These are phyloP conservation scores for Phataginus tetradactyla DNA, from an alignment of 2,797 vertebrate species.

Conservation along the genomic window DNA sequence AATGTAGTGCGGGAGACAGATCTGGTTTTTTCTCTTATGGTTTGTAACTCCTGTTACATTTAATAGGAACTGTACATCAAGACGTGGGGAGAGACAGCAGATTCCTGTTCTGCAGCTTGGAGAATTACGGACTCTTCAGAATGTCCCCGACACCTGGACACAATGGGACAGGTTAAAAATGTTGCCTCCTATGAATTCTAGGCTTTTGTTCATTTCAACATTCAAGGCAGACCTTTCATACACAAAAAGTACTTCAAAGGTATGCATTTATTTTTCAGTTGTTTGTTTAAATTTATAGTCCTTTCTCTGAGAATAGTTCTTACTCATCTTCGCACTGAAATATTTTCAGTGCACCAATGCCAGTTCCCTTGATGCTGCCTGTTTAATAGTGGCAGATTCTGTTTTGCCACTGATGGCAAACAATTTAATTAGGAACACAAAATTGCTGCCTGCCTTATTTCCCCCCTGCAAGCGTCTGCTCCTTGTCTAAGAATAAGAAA, in stretches of 20 bases:
- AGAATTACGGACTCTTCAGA: background rate
- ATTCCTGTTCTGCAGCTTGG: constrained; percentile 1
- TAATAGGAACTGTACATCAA: constrained; percentile 46
- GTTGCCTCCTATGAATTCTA: constrained; percentile 36
- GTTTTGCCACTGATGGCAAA: constrained; percentile 66
- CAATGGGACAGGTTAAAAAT: constrained; percentile 12
- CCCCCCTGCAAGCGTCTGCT: constrained; percentile 46
- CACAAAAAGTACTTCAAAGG: constrained; percentile 9
- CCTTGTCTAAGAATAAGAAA: constrained; percentile 58
- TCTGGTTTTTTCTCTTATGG: background rate
- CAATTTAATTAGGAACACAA: constrained; percentile 71
- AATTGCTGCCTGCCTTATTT: constrained; percentile 51
- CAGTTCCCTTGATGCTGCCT: constrained; percentile 49
- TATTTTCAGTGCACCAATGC: background rate
- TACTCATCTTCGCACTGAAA: constrained; percentile 47
- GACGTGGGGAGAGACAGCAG: background rate
- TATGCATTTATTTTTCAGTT: constrained; percentile 30
- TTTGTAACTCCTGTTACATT: constrained; percentile 44
- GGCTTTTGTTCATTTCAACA: background rate
- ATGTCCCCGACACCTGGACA: constrained; percentile 10
- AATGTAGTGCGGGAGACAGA: constrained; percentile 2
- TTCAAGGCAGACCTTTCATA: constrained; percentile 42
- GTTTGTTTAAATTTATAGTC: background rate
- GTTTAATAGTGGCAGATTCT: background rate
- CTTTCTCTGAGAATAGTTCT: background rate